Conservation (phyloP, 2,888 invertebrate genomes). For the Operophtera brumata region DNA sequence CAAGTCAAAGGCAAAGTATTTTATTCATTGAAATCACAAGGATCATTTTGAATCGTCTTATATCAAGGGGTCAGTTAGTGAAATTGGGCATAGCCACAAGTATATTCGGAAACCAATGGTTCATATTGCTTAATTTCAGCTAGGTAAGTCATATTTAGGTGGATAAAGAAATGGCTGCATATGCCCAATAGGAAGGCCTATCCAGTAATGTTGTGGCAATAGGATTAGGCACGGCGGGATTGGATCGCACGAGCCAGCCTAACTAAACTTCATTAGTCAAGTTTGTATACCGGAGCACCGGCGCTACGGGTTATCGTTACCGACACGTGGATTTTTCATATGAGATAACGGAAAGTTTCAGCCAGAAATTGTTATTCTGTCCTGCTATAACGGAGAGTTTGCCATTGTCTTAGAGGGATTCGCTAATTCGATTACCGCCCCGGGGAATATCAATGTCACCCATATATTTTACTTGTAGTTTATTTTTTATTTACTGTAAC, state of each 20-base stretch:
- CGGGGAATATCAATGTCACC: too few relatives aligned
- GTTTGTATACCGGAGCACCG: slow-evolving; percentile 60
- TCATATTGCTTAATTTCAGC: too few relatives aligned
- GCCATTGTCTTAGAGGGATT: neutral
- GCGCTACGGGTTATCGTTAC: slow-evolving; percentile 50
- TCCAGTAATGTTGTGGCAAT: slow-evolving; percentile 21
- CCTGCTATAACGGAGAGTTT: neutral
- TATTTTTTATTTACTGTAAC: too few relatives aligned
- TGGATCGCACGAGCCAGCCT: slow-evolving; percentile 64
- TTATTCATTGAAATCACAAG: too few relatives aligned
- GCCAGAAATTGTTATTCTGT: neutral
- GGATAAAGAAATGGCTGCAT: neutral
- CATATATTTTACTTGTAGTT: too few relatives aligned
- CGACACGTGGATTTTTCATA: slow-evolving; percentile 35
- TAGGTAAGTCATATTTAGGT: neutral
- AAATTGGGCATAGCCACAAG: too few relatives aligned
- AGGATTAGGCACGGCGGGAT: slow-evolving; percentile 54
- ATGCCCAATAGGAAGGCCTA: neutral
- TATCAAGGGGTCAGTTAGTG: too few relatives aligned
- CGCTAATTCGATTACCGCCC: too few relatives aligned
- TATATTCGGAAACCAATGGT: too few relatives aligned
- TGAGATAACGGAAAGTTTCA: neutral
- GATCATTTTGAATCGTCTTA: too few relatives aligned
- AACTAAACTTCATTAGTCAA: slow-evolving; percentile 72
- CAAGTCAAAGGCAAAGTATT: too few relatives aligned